Evolutionary conservation across 2,888 invertebrate genomes (phyloP).

Genomic region (Drosophila suboccidentalis): DNA sequence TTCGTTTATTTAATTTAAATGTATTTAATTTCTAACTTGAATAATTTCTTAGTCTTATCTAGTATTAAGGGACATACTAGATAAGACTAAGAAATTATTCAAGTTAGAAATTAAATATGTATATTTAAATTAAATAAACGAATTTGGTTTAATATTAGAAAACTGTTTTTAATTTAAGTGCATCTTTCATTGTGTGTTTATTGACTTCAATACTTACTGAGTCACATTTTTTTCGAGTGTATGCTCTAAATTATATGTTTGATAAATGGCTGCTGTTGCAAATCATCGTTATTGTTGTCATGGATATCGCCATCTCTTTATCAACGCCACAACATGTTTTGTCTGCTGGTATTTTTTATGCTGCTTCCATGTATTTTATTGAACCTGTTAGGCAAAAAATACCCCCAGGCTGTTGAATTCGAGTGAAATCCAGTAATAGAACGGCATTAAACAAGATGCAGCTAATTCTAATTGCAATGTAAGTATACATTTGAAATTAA

Average conservation of each 20-base stretch:
- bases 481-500: background rate
- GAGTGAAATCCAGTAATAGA: background rate
- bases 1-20: too few relatives aligned
- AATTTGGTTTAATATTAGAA: too few relatives aligned
- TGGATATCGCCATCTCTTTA: constrained; percentile 36
- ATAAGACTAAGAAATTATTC: too few relatives aligned
- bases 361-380: background rate
- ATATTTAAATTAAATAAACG: too few relatives aligned
- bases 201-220: too few relatives aligned
- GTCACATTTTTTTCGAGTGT: background rate
- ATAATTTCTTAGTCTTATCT: too few relatives aligned
- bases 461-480: background rate
- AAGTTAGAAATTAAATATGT: too few relatives aligned
- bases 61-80: too few relatives aligned
- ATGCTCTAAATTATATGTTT: constrained; percentile 64
- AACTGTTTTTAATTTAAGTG: background rate
- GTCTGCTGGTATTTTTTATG: background rate
- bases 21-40: too few relatives aligned
- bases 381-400: background rate
- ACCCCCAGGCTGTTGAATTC: background rate
- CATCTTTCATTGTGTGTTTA: too few relatives aligned
- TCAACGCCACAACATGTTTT: constrained; percentile 13
- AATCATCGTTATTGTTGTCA: constrained; percentile 53
- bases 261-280: constrained; percentile 69
- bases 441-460: background rate